Conservation (phyloP, 2,113 vertebrate species). For the Noturus placidus region DNA sequence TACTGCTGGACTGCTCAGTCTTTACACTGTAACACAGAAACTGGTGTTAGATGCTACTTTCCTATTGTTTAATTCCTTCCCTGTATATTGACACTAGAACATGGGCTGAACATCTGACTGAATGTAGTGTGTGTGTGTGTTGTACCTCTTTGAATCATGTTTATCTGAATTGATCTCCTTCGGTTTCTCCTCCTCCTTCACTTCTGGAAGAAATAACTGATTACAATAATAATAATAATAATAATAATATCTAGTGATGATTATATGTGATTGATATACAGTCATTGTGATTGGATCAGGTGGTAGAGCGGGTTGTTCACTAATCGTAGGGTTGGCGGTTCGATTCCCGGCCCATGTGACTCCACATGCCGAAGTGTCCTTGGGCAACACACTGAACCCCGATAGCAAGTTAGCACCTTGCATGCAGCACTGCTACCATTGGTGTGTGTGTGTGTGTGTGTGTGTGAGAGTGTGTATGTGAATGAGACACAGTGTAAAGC, state of each 20-base stretch:
- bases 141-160: slow-evolving; percentile 84
- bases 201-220: slow-evolving; percentile 69
- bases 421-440: no score
- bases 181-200: slow-evolving; percentile 88
- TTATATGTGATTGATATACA: neutral
- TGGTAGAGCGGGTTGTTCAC: no score
- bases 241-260: neutral
- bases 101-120: neutral
- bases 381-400: no score
- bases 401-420: no score
- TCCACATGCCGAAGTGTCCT: no score
- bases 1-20: slow-evolving; percentile 84
- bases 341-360: no score
- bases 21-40: slow-evolving; percentile 75
- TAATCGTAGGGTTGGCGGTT: no score
- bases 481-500: no score
- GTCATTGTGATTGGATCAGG: no score
- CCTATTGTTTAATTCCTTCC: neutral
- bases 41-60: neutral
- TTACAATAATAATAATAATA: neutral
- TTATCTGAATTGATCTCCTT: slow-evolving; percentile 85
- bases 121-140: slow-evolving; percentile 32
- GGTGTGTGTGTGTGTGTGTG: no score
- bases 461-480: no score
- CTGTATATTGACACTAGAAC: neutral